Base-by-base conservation (phyloP, 2,888 invertebrate genomes). In the Allygus modestus region DNA sequence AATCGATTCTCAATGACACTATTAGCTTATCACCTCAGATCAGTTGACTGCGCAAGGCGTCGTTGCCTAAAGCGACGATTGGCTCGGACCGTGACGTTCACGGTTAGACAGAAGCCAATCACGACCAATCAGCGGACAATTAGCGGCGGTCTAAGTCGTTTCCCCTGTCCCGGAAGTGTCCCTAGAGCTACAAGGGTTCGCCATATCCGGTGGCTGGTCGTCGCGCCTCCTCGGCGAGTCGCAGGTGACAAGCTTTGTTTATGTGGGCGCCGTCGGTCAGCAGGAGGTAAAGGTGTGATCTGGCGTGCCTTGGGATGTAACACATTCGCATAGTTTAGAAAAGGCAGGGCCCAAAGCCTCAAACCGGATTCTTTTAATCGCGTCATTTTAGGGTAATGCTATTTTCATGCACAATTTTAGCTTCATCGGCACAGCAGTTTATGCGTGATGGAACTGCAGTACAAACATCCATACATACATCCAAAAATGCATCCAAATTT, bases 141-240 rank as follows among this genome's bases (percentile, higher is more conserved):
- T 77, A 77, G 28, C 75, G 20, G 75, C 58, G 41, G 73, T 23
- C 77, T 79, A 79, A 79, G 79, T 58, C 79, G 79, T 54, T 79
- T 79, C 79, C 58, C 28, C 54, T 79, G 79, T 79, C 17, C 58
- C 79, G 79, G 79, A 79, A 79, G 79, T 79, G 79, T 79, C 79
- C 4, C 58, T 17, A 17, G 58, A 79, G 79, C 20, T 54, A 79
- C 79, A 79, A 54, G 79, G 79, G 79, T 79, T 79, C 23, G 79
- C 79, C 79, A 79, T 79, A 51, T 79, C 79, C 79, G 79, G 31
- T 23, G 17, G 31, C 61, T n/a, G n/a, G n/a, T 15, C 5, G 71
- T 33, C 65, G n/a, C n/a, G 65, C 26, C 26, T 28, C 65, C 65
- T 58, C 69, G 69, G 31, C 26, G 31, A 11, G 37, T 73, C 73